These are phyloP conservation scores for human (Homo sapiens) DNA, from an alignment of 2,113 vertebrate genomes.

Conservation along the genomic window DNA sequence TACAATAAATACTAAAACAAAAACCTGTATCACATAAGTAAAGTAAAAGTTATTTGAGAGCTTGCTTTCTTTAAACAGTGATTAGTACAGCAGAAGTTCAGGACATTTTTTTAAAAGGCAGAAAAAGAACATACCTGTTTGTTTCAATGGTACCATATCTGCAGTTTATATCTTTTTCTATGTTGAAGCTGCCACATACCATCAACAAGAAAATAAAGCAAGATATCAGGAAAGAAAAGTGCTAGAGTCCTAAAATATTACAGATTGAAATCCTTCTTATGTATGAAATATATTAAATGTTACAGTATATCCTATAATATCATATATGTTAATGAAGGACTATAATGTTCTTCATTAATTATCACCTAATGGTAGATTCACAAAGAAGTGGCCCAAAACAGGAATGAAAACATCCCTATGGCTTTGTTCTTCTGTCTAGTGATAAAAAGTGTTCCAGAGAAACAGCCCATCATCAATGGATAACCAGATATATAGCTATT, in stretches of 20 bases:
- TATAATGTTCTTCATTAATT: neutral
- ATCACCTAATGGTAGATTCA: neutral
- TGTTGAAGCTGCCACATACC: neutral
- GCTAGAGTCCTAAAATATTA: neutral
- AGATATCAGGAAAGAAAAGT: neutral
- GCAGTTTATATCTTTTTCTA: neutral
- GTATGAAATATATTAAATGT: too few species aligned
- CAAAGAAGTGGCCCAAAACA: neutral
- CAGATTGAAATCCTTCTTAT: neutral
- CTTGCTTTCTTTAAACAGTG: neutral
- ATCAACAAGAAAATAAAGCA: neutral
- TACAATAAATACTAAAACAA: constrained; percentile 28
- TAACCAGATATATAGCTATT: neutral
- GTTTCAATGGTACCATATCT: neutral
- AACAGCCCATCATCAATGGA: neutral
- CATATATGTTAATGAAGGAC: too few species aligned
- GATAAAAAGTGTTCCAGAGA: neutral
- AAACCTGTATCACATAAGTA: neutral
- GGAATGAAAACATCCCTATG: neutral
- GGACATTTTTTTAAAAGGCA: neutral
- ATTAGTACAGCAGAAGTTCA: neutral
- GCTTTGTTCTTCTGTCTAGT: neutral
- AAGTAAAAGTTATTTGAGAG: constrained; percentile 2
- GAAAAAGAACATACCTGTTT: neutral
- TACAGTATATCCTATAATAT: too few species aligned